Percentiles rank a stretch among this genome's conserved stretches.
Evolutionary conservation across 2,888 invertebrate species (phyloP).

Genomic region (Eugnorisma glareosa): DNA sequence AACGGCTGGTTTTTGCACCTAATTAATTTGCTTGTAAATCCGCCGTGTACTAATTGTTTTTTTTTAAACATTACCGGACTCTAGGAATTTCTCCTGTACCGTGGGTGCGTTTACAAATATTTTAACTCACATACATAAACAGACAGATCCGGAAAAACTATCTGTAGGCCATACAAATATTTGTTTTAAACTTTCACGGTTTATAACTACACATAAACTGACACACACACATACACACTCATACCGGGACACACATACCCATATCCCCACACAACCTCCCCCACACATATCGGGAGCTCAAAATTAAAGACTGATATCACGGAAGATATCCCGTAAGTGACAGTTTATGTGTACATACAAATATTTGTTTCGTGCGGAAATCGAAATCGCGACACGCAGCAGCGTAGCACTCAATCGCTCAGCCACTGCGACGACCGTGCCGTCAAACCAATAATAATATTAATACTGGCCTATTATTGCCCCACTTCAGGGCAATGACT

Average conservation of each 20-base stretch:
- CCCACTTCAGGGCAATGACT: not conserved
- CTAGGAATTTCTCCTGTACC: not conserved
- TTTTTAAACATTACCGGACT: not conserved
- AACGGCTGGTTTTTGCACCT: no score
- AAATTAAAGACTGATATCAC: no score
- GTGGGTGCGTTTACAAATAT: not conserved
- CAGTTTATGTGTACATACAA: no score
- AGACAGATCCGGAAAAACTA: not conserved
- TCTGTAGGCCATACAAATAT: not conserved
- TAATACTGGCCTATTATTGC: not conserved
- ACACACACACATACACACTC: no score
- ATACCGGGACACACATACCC: no score
- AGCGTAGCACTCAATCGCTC: not conserved
- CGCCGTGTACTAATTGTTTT: not conserved
- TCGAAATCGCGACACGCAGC: not conserved
- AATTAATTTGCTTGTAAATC: slow-evolving; percentile 4
- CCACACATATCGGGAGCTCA: no score
- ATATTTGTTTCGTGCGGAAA: not conserved
- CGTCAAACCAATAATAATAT: not conserved
- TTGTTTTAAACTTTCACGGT: no score
- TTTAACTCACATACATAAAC: not conserved
- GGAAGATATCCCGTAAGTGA: no score
- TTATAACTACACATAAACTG: no score
- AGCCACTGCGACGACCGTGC: not conserved
- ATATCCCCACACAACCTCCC: no score